Evolutionary conservation across 1,140 invertebrate genomes (phyloP).

Genomic region (Drosophila pseudoobscura): DNA sequence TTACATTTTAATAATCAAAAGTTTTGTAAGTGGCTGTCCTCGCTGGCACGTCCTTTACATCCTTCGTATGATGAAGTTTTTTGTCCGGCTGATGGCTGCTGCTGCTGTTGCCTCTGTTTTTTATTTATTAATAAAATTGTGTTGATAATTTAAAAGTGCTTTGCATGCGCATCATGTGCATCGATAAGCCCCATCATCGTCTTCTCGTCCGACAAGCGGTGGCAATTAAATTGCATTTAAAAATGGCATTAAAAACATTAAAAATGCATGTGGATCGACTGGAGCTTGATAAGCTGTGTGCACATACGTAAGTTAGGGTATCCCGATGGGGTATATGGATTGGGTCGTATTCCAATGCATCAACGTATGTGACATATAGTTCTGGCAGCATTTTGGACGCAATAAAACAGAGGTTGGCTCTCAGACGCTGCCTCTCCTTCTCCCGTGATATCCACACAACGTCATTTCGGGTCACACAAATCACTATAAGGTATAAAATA

Average conservation of each 20-base stretch:
- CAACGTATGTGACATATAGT: no score
- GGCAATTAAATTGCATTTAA: slow-evolving; percentile 76
- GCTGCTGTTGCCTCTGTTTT: slow-evolving; percentile 13
- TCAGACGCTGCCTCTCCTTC: no score
- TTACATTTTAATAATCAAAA: slow-evolving; percentile 80
- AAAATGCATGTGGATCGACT: slow-evolving; percentile 44
- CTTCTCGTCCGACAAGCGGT: slow-evolving; percentile 16
- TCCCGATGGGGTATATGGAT: background rate
- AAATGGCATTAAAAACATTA: slow-evolving; percentile 60
- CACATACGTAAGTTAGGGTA: slow-evolving; percentile 20
- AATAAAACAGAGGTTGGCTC: no score
- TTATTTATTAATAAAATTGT: slow-evolving; percentile 64
- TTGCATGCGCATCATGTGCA: slow-evolving; percentile 73
- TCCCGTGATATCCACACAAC: no score
- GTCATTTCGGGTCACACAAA: no score
- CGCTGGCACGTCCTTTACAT: slow-evolving; percentile 45
- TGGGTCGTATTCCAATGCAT: background rate
- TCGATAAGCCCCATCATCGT: slow-evolving; percentile 63
- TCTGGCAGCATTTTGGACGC: no score
- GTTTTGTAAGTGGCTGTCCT: slow-evolving; percentile 53
- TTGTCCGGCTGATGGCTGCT: slow-evolving; percentile 3
- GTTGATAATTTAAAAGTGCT: slow-evolving; percentile 79
- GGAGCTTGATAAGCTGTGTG: slow-evolving; percentile 37
- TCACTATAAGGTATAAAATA: no score
- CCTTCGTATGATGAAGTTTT: background rate